Evolutionary conservation across 92 coral and sea anemone species (phyloP), one percentile per base, ranked within the genome.

Genomic region (Umimayanthus chanpuru): DNA sequence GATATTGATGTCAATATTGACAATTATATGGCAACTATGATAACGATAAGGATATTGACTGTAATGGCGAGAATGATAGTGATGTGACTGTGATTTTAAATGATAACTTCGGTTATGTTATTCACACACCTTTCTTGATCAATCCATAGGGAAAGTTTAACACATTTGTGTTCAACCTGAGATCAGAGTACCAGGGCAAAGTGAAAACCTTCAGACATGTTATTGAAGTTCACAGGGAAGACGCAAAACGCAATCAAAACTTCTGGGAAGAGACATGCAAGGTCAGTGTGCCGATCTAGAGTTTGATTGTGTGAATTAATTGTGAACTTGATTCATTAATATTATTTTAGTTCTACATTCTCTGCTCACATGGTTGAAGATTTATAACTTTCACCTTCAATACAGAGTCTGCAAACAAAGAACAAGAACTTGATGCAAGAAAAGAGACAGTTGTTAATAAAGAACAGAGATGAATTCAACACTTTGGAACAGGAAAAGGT

Each of bases 151-250:
- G 97, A 53, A 96, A 97, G 88, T 97, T 97, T 89, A 97, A 97
- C 89, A 96, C 98, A 10, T 97, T 95, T 90, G 99, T 97, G 75
- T 92, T 97, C 80, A 94, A 89, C 55, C 87, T 97, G 73, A 94
- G 98, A 56, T 90, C 94, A 50, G 94, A 97, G 53, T 97, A 97
- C 66, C 90, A 95, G n/a, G 94, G 91, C 53, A 97, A 97, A 79
- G 93, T 95, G 36, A 77, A 94, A 36, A 97, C 99, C 7, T 95
- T 97, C 49, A 93, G 99, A 75, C 98, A 97, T 77, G 99, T 97
- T 12, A 97, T 97, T 18, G 96, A 94, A 73, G 90, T 97, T 9
- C 98, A 97, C 87, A 91, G 98, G 0, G 96, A 96, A 76, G 99
- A 97, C 61, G 70, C 93, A 7, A 87, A 84, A 23, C 89, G 91